Percentiles rank a stretch among this genome's conserved stretches.
Conservation (phyloP, 2,888 invertebrate genomes). For the Acanthosepion lycidas region DNA sequence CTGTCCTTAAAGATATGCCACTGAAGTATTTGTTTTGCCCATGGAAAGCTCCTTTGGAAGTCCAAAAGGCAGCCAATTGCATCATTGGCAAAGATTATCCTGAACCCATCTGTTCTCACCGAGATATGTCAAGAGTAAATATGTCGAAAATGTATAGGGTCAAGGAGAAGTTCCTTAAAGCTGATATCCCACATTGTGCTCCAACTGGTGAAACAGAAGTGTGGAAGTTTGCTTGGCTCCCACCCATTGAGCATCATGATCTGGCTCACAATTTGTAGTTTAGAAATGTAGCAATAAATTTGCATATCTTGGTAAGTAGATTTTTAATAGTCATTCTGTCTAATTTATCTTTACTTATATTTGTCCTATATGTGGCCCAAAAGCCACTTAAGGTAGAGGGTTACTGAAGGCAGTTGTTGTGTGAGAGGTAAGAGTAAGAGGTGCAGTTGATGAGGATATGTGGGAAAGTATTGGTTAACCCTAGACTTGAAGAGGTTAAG, state of each 20-base stretch:
- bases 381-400: too few species aligned
- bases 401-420: too few species aligned
- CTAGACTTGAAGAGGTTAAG: too few species aligned
- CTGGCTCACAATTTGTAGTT: constrained; percentile 35
- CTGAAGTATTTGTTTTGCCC: constrained; percentile 69
- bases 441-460: too few species aligned
- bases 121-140: constrained; percentile 60
- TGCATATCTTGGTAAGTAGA: too few species aligned
- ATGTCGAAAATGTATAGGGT: constrained; percentile 62
- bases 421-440: too few species aligned
- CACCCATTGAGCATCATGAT: constrained; percentile 52
- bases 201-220: constrained; percentile 82
- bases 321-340: too few species aligned
- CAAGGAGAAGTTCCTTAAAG: constrained; percentile 66
- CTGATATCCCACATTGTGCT: constrained; percentile 79
- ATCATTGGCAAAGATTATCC: constrained; percentile 71
- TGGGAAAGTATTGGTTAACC: too few species aligned
- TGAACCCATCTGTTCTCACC: constrained; percentile 68
- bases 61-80: constrained; percentile 67
- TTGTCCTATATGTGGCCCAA: too few species aligned
- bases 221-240: constrained; percentile 79
- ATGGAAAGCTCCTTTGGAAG: constrained; percentile 69
- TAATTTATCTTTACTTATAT: too few species aligned
- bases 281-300: too few species aligned
- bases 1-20: constrained; percentile 69